A percentile compares a stretch with the other conserved stretches of the same genome.
Conservation (phyloP, 2,113 vertebrate genomes). For the Struthio camelus region DNA sequence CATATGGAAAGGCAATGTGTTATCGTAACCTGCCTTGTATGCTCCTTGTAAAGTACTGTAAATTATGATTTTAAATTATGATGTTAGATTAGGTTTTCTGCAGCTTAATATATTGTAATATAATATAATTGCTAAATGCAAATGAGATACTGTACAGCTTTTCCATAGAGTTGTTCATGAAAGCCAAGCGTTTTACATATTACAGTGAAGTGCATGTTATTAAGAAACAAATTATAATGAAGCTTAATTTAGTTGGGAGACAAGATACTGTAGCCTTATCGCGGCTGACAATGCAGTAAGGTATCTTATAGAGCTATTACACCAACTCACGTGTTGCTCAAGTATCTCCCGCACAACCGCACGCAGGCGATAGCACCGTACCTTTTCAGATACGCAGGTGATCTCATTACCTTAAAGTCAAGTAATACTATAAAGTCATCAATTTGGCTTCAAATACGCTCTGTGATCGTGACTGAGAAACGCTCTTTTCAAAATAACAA, state of each 20-base stretch:
- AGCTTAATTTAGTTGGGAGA: slow-evolving; percentile 73
- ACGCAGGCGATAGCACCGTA: background rate
- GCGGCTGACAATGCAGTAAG: background rate
- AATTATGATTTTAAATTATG: slow-evolving; percentile 77
- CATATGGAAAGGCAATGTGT: slow-evolving; percentile 40
- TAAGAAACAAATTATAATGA: slow-evolving; percentile 78
- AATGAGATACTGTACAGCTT: slow-evolving; percentile 73
- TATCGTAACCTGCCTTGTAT: slow-evolving; percentile 72
- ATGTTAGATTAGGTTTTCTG: slow-evolving; percentile 76
- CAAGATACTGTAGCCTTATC: slow-evolving; percentile 35
- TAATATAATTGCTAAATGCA: slow-evolving; percentile 81
- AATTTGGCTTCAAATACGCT: background rate
- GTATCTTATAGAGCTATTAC: background rate
- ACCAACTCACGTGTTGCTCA: background rate
- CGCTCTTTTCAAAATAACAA: background rate
- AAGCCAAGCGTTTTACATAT: slow-evolving; percentile 75
- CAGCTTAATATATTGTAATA: slow-evolving; percentile 76
- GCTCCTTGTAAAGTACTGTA: slow-evolving; percentile 67
- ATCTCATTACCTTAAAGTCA: background rate
- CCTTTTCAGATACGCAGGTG: background rate
- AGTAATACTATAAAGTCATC: background rate
- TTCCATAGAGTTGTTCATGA: slow-evolving; percentile 70
- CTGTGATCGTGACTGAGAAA: background rate
- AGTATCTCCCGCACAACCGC: background rate
- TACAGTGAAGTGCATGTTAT: slow-evolving; percentile 71